These are phyloP conservation scores for Athetis lepigone DNA, from an alignment of 2,888 invertebrate genomes.

Conservation along the genomic window DNA sequence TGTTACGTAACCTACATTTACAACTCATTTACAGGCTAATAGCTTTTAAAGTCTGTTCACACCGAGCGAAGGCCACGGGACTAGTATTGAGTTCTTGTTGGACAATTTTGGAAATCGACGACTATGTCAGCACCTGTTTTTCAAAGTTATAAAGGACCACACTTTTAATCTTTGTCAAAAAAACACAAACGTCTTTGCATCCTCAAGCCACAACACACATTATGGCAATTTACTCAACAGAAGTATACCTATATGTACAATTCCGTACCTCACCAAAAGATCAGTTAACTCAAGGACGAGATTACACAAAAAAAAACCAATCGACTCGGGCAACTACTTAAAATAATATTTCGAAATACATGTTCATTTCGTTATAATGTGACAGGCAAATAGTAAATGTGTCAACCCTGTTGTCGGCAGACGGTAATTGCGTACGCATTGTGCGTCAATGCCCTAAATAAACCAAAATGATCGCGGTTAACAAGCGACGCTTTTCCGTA, in stretches of 20 bases:
- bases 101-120: not conserved
- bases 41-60: slow-evolving; percentile 18
- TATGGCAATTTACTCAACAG: too few species aligned
- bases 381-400: slow-evolving; percentile 30
- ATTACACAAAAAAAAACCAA: not conserved
- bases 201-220: too few species aligned
- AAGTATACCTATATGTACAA: too few species aligned
- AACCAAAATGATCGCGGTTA: slow-evolving; percentile 56
- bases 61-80: not conserved
- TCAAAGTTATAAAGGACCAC: not conserved
- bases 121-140: not conserved
- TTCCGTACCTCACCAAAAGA: too few species aligned
- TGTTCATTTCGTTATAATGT: slow-evolving; percentile 10
- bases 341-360: slow-evolving; percentile 27
- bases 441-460: slow-evolving; percentile 80
- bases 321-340: slow-evolving; percentile 1
- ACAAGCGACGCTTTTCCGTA: slow-evolving; percentile 54
- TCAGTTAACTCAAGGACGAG: not conserved
- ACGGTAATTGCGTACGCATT: slow-evolving; percentile 53
- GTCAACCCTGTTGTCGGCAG: slow-evolving; percentile 57
- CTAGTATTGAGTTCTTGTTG: not conserved
- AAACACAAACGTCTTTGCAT: too few species aligned
- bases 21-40: slow-evolving; percentile 39
- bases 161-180: not conserved
- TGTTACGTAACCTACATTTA: slow-evolving; percentile 48